Conservation (phyloP, 2,888 invertebrate species). For the Drosophila demipolita region DNA sequence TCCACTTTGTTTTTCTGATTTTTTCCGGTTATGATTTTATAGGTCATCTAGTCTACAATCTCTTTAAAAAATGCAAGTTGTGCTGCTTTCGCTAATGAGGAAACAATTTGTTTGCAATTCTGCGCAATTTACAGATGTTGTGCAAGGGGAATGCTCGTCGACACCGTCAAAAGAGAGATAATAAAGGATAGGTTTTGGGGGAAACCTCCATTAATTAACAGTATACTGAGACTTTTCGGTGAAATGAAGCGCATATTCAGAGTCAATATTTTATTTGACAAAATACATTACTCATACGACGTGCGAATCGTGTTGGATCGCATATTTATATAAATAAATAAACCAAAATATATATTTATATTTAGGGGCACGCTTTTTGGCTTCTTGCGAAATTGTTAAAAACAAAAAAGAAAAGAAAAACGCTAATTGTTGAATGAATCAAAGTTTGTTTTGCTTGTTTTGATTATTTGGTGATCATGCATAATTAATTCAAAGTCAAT, state of each 20-base stretch:
- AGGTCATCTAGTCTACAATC: slow-evolving; percentile 5
- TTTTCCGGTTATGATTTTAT: too few relatives aligned
- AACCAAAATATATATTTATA: not conserved
- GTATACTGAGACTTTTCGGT: slow-evolving; percentile 1
- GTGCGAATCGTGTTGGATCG: slow-evolving; percentile 37
- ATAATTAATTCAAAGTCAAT: slow-evolving; percentile 16
- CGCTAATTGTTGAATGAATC: slow-evolving; percentile 59
- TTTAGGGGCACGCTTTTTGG: slow-evolving; percentile 59
- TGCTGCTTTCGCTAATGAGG: slow-evolving; percentile 49
- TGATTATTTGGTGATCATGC: not conserved
- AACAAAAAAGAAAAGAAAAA: slow-evolving; percentile 15
- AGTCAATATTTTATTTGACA: slow-evolving; percentile 1
- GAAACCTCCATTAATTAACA: slow-evolving; percentile 27
- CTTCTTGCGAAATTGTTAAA: slow-evolving; percentile 38
- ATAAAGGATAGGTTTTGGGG: not conserved
- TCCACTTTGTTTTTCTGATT: too few relatives aligned
- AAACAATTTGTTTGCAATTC: slow-evolving; percentile 53
- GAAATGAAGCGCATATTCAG: not conserved
- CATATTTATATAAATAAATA: slow-evolving; percentile 2
- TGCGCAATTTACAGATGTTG: slow-evolving; percentile 24
- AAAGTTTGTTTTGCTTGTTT: slow-evolving; percentile 2
- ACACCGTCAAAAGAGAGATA: slow-evolving; percentile 24
- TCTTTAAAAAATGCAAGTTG: not conserved
- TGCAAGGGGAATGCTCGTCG: not conserved
- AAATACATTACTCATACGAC: slow-evolving; percentile 45